Base-by-base conservation (phyloP, 1,140 invertebrate species). In the Drosophila pallidifrons region DNA sequence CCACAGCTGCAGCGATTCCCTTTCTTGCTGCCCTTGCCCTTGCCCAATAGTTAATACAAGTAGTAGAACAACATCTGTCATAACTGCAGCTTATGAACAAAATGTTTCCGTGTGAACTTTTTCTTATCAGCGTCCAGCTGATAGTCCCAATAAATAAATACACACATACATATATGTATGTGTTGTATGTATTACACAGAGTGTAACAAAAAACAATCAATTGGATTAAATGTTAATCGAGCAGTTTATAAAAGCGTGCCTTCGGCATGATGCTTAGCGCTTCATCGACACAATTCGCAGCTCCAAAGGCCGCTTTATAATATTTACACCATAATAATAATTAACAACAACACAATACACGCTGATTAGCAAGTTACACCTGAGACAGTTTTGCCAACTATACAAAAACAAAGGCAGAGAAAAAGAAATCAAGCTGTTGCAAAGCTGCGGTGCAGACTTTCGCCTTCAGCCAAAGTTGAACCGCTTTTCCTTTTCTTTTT, bases 91-190 rank as follows among this genome's bases (percentile, higher is more conserved):
- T 88, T 76, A 82, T 16, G 49, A 70, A 55, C 72, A 82, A 63
- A 75, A 54, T 58, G 77, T 85, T 83, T 88, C 77, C 83, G 83
- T 87, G 83, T 87, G 83, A 87, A 87, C 77, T 83, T 87, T 77
- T 49, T 80, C 69, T 87, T 83, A 87, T 87, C 83, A 28, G 51
- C 35, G 58, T 16, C 28, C 15, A 51, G 47, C 80, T 77, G 82
- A 88, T 87, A 82, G 67, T 63, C 13, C 58, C 75, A 60, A 82
- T 70, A 61, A 52, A 63, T 71, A 59, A 67, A 69, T 64, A 49
- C 58, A 32, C 2, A 32, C 30, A 32, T 32, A 25, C 0, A 25
- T 25, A 0, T 4, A 4, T 25, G 3, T 25, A 4, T 25, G 20
- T 25, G 20, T 25, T 25, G 20, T 25, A 25, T 25, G 4, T 25